Evolutionary conservation across 2,888 invertebrate genomes (phyloP).

Genomic region (Heteromyza rotundicornis): DNA sequence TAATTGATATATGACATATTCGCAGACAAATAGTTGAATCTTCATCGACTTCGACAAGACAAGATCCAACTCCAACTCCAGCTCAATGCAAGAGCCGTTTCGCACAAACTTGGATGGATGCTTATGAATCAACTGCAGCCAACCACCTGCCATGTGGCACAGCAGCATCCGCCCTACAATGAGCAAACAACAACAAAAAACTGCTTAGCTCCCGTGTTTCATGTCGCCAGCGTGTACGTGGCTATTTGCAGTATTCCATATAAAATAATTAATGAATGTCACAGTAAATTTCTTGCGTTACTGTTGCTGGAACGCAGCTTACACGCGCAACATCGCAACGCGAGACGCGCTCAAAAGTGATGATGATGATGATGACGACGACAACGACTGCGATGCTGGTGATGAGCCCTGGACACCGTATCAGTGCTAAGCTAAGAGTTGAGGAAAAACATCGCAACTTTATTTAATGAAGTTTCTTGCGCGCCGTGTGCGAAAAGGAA

Average conservation of each 20-base stretch:
- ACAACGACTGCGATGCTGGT: conserved; percentile 17
- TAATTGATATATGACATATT: conserved; percentile 18
- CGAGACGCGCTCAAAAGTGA: not conserved
- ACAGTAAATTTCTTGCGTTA: conserved; percentile 52
- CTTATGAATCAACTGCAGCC: too few species aligned
- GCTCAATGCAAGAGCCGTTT: too few species aligned
- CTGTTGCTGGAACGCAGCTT: conserved; percentile 38
- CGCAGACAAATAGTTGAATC: conserved; percentile 10
- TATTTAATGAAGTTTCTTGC: conserved; percentile 5
- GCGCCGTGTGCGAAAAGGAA: not conserved
- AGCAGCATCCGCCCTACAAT: not conserved
- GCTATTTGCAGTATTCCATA: conserved; percentile 58
- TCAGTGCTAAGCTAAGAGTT: too few species aligned
- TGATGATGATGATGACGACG: conserved; percentile 1
- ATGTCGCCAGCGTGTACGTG: conserved; percentile 59
- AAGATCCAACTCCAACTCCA: not conserved
- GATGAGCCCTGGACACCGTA: not conserved
- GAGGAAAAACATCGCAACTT: not conserved
- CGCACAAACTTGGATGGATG: too few species aligned
- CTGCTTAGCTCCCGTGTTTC: conserved; percentile 39
- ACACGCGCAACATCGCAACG: conserved; percentile 32
- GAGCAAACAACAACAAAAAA: too few species aligned
- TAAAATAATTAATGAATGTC: conserved; percentile 62
- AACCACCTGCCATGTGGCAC: conserved; percentile 5
- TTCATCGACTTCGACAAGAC: not conserved